A percentile compares a stretch with the other conserved stretches of the same genome.
phyloP scores from a whole-genome alignment of 2,113 vertebrate species.

The Scopus umbretta region DNA sequence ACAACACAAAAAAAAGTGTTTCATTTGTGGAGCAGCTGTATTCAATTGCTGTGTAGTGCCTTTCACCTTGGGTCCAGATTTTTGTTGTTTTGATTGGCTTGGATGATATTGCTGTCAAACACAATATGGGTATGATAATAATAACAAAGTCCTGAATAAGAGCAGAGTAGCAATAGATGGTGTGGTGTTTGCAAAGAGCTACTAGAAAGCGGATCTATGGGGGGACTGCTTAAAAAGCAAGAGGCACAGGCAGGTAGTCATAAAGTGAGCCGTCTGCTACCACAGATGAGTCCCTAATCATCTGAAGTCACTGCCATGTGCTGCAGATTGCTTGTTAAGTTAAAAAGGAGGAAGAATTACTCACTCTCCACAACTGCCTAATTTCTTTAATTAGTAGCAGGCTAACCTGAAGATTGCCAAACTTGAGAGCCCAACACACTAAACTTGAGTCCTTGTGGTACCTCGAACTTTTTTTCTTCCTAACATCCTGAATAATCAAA shows the following conservation, averaged over 20 bases:
- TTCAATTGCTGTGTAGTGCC: not conserved
- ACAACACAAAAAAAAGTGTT: not conserved
- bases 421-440: not conserved
- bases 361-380: not conserved
- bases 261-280: not conserved
- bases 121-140: not conserved
- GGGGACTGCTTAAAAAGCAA: constrained; percentile 18
- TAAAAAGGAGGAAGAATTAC: not conserved
- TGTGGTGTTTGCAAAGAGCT: not conserved
- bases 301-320: not conserved
- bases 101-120: not conserved
- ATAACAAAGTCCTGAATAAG: not conserved
- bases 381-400: not conserved
- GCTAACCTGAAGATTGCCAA: not conserved
- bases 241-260: not conserved
- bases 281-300: constrained; percentile 12
- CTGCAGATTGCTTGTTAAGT: not conserved
- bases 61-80: not conserved
- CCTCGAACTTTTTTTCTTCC: not conserved
- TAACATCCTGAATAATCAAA: not conserved
- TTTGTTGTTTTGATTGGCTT: not conserved
- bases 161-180: not conserved
- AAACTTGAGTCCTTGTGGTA: not conserved
- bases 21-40: not conserved
- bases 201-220: not conserved